Conservation (phyloP, 2,113 vertebrate species). For the Sinocyclocheilus rhinocerous region DNA sequence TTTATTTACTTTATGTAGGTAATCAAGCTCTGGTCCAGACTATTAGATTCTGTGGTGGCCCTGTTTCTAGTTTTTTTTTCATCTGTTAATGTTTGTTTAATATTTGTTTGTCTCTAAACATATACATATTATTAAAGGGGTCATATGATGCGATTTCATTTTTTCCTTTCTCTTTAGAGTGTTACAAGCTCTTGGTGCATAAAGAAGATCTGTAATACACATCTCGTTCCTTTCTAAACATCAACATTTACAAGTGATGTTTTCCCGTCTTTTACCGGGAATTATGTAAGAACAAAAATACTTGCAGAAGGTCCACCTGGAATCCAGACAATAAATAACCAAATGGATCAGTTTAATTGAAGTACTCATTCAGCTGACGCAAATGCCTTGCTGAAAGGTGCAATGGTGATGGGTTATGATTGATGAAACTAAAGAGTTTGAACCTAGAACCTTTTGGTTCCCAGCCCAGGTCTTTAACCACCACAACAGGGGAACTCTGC, state of each 20-base stretch:
- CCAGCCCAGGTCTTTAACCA: not conserved
- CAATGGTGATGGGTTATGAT: not conserved
- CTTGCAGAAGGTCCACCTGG: conserved; percentile 55
- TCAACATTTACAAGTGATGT: conserved; percentile 61
- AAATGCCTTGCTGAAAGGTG: not conserved
- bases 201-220: too few species aligned
- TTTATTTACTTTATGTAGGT: not conserved
- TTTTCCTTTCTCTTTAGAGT: too few species aligned
- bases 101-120: conserved; percentile 31
- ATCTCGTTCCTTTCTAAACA: conserved; percentile 43
- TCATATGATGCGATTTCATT: too few species aligned
- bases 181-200: too few species aligned
- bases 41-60: not conserved
- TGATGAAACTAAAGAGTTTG: conserved; percentile 15
- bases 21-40: not conserved
- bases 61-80: not conserved
- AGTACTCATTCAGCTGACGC: not conserved
- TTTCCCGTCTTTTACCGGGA: conserved; percentile 51
- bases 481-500: not conserved
- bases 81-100: conserved; percentile 35
- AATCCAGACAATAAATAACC: conserved; percentile 18
- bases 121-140: conserved; percentile 36
- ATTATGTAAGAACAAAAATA: conserved; percentile 57
- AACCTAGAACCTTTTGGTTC: conserved; percentile 14
- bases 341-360: not conserved